A percentile compares a stretch with the other conserved stretches of the same genome.
Conservation (phyloP, 2,113 vertebrate species). For the Platichthys stellatus region DNA sequence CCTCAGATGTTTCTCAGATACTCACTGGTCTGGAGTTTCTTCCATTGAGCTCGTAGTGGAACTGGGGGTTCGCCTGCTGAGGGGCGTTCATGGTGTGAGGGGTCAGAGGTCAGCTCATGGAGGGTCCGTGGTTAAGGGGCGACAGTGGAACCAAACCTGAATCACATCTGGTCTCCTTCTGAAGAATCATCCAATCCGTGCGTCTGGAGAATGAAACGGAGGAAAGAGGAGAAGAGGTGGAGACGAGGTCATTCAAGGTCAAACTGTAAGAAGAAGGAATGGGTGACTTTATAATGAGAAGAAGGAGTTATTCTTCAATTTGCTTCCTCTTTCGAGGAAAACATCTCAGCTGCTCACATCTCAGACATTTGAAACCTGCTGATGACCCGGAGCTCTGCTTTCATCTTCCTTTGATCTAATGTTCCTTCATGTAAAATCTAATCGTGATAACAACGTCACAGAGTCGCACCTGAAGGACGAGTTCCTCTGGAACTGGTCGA, state of each 20-base stretch:
- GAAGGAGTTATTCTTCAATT: too few relatives aligned
- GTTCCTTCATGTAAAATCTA: too few relatives aligned
- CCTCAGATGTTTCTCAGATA: background rate
- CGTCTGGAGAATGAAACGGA: slow-evolving; percentile 31
- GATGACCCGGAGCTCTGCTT: too few relatives aligned
- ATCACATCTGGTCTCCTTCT: slow-evolving; percentile 31
- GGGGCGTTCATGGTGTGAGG: slow-evolving; percentile 71
- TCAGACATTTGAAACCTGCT: too few relatives aligned
- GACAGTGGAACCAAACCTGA: background rate
- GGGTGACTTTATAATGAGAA: too few relatives aligned
- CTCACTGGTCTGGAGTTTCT: slow-evolving; percentile 52
- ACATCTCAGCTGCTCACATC: too few relatives aligned
- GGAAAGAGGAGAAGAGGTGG: background rate
- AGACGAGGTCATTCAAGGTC: slow-evolving; percentile 1
- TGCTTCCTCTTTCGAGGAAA: too few relatives aligned
- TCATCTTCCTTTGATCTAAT: too few relatives aligned
- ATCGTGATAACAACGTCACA: background rate
- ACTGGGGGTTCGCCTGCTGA: slow-evolving; percentile 61
- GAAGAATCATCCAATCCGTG: slow-evolving; percentile 27
- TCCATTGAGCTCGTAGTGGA: slow-evolving; percentile 60
- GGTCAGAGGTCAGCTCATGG: slow-evolving; percentile 59
- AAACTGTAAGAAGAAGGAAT: background rate
- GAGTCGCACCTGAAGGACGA: slow-evolving; percentile 52
- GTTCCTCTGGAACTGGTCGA: slow-evolving; percentile 40
- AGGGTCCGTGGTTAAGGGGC: background rate